Base-by-base conservation (phyloP, 2,797 vertebrate genomes). In the Sebastes aleutianus region DNA sequence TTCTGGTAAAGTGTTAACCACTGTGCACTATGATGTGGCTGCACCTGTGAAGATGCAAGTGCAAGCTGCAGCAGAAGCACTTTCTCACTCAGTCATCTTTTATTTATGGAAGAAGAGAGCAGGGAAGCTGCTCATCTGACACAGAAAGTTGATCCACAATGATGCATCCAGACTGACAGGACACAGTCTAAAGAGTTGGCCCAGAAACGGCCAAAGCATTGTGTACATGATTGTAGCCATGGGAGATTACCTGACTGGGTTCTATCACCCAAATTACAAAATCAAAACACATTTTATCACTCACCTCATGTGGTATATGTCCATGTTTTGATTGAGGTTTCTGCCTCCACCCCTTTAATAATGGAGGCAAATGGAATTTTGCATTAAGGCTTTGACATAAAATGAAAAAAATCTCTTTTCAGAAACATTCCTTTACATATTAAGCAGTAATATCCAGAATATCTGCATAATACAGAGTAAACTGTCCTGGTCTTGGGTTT, bases 1-100 rank as follows among this genome's bases (percentile, higher is more conserved):
- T 91, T 80, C 31, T 71, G 71, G 73, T 81, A 69, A 89, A 91
- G 22, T 80, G 82, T 78, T 90, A 89, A 85, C 70, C 53, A 39
- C 64, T 72, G 74, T 83, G 85, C 68, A 69, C 73, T 74, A 77
- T 26, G 84, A 82, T 72, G 69, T 54, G 31, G 56, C 39, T 16
- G 74, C 85, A 85, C 72, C 80, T 79, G 82, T 80, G 82, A 77
- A 59, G 47, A 73, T 75, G 66, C 32, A 34, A 75, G 31, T 69
- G 71, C 22, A 63, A 22, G 65, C 65, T 83, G 86, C 85, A 80
- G 71, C 71, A 31, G 72, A 32, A 75, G 72, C 85, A 65, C 24
- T 83, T 90, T 78, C n/a, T 63, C 56, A 27, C 70, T 29, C 36
- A 64, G 80, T 87, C 82, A 85, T 89, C 56, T 87, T 90, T 90